These are phyloP conservation scores for Mylabris phalerata DNA, from an alignment of 1,140 invertebrate genomes.

Conservation along the genomic window DNA sequence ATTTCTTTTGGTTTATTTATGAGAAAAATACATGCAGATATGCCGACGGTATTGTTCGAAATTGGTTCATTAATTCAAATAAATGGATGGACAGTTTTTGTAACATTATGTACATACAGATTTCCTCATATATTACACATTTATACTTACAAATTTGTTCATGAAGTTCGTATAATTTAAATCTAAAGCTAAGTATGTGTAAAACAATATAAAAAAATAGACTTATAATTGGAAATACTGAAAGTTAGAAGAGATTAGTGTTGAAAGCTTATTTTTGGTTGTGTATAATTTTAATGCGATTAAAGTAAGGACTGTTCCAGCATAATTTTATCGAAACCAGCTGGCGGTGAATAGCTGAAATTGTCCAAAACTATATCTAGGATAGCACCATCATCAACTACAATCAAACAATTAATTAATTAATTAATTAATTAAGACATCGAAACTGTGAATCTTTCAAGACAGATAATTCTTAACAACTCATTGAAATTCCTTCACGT, in stretches of 20 bases:
- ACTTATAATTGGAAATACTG: too few relatives aligned
- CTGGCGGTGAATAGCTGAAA: slow-evolving; percentile 77
- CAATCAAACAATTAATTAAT: slow-evolving; percentile 40
- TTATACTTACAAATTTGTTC: slow-evolving; percentile 15
- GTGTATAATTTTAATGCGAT: slow-evolving; percentile 28
- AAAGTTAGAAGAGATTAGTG: too few relatives aligned
- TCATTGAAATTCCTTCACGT: too few relatives aligned
- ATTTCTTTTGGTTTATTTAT: too few relatives aligned
- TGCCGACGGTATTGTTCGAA: too few relatives aligned
- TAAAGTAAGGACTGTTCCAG: slow-evolving; percentile 94
- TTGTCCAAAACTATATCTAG: slow-evolving; percentile 89
- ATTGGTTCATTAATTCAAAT: background rate
- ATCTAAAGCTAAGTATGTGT: slow-evolving; percentile 9
- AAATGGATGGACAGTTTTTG: slow-evolving; percentile 13
- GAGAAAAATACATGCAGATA: too few relatives aligned
- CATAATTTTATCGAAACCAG: slow-evolving; percentile 94
- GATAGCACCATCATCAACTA: slow-evolving; percentile 95
- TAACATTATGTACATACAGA: slow-evolving; percentile 11
- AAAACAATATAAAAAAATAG: slow-evolving; percentile 17
- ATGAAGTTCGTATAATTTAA: background rate
- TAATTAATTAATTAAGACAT: background rate
- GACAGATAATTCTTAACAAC: too few relatives aligned
- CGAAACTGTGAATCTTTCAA: too few relatives aligned
- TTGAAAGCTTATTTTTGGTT: too few relatives aligned
- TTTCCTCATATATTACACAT: slow-evolving; percentile 9